phyloP scores from a whole-genome alignment of 1,140 invertebrate species.

The Oncopeltus fasciatus region DNA sequence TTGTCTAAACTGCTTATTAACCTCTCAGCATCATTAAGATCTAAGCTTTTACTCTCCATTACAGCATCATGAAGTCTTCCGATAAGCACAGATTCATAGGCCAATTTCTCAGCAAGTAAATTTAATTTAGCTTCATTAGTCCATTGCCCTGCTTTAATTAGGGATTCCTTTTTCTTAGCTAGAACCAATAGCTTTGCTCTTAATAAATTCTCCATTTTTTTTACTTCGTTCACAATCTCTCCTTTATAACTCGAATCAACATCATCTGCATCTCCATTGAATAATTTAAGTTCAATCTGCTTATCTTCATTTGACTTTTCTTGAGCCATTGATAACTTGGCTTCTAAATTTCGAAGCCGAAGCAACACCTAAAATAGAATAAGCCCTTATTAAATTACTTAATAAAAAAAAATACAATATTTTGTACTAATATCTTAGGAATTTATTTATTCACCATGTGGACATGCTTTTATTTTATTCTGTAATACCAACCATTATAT shows the following conservation, averaged over 20 bases:
- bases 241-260: constrained; percentile 16
- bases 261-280: constrained; percentile 19
- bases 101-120: constrained; percentile 56
- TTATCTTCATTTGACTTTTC: constrained; percentile 18
- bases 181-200: constrained; percentile 47
- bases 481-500: too few relatives aligned
- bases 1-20: constrained; percentile 22
- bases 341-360: constrained; percentile 54
- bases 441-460: too few relatives aligned
- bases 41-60: constrained; percentile 24
- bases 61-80: constrained; percentile 42
- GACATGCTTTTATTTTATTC: too few relatives aligned
- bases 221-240: constrained; percentile 19
- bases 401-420: neutral
- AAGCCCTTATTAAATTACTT: neutral
- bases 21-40: constrained; percentile 28
- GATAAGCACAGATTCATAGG: constrained; percentile 56
- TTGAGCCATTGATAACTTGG: constrained; percentile 45
- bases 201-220: constrained; percentile 33
- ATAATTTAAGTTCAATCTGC: constrained; percentile 18
- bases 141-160: constrained; percentile 44
- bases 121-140: constrained; percentile 47
- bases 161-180: constrained; percentile 40
- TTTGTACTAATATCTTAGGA: too few relatives aligned
- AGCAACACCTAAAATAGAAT: constrained; percentile 33